Evolutionary conservation across 2,113 vertebrate genomes (phyloP).

Genomic region (Caloenas nicobarica): DNA sequence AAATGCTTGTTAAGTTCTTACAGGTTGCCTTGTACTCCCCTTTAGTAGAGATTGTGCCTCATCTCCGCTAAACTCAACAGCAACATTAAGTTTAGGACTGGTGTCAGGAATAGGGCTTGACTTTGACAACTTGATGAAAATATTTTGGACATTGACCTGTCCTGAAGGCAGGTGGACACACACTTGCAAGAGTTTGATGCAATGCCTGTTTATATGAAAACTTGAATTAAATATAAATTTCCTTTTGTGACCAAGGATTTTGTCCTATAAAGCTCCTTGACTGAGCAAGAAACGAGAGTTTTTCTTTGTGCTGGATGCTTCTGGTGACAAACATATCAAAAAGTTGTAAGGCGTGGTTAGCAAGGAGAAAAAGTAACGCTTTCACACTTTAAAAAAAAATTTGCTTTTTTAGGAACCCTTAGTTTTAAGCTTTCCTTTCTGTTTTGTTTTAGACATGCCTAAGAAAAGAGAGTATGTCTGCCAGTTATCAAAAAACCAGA

Average conservation of each 20-base stretch:
- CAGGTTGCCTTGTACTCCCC: not conserved
- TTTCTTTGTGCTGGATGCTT: not conserved
- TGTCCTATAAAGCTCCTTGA: not conserved
- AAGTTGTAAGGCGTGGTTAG: not conserved
- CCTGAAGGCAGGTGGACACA: not conserved
- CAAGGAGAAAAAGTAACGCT: not conserved
- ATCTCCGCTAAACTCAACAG: not conserved
- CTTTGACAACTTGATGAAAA: slow-evolving; percentile 6
- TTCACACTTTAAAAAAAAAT: not conserved
- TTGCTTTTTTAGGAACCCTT: not conserved
- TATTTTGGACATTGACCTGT: not conserved
- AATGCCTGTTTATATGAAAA: not conserved
- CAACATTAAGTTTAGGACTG: not conserved
- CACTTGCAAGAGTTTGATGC: not conserved
- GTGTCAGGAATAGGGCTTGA: not conserved
- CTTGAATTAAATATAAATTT: not conserved
- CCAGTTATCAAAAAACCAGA: slow-evolving; percentile 49
- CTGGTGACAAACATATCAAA: not conserved
- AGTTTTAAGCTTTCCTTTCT: slow-evolving; percentile 4
- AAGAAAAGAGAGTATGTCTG: slow-evolving; percentile 69
- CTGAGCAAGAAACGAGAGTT: not conserved
- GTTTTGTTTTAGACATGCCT: slow-evolving; percentile 74
- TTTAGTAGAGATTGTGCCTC: not conserved
- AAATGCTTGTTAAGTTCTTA: slow-evolving; percentile 4
- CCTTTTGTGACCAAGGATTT: not conserved